Evolutionary conservation across 2,113 vertebrate species (phyloP), one percentile per base, ranked within the genome.

Genomic region (Oryzias melastigma): DNA sequence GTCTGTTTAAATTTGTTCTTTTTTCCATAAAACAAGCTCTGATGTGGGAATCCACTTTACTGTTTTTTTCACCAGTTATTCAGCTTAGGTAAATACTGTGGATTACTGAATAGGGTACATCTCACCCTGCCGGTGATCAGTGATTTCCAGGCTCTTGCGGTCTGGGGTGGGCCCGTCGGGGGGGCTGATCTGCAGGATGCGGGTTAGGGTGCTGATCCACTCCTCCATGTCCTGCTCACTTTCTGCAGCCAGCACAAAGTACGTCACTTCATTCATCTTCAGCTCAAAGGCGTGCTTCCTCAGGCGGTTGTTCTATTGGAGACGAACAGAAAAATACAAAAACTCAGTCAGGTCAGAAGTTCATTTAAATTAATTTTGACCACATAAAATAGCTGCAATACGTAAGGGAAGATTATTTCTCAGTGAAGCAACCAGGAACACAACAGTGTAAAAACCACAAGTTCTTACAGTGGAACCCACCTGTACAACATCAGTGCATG

Each of bases 231-330:
- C 97, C 54, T 94, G 93, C 82, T 99, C 97, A 0, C 91, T 98
- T 90, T 99, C 97, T 25, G 97, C 95, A 41, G 97, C 97, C 92
- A 99, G 93, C 83, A 99, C 97, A 42, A 99, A 98, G 88, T 98
- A 98, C 4, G 96, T 99, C 82, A 98, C 93, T 73, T 98, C 96
- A 65, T 97, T 96, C 97, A 99, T 98, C 91, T 99, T 98, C 90
- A 99, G 75, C 80, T 99, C 97, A 82, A 99, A 98, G 72, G 97
- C 96, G 17, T 98, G 90, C 78, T 96, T 98, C 88, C 97, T 93
- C 65, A 99, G 91, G 47, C 93, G 94, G 85, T 93, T 96, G 79
- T 99, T 93, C 92, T 93, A 67, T 4, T 50, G 19, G 49, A 43
- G 24, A 42, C 3, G 15, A 41, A 66, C 29, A 62, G 59, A 78